Base-by-base conservation (phyloP, 2,888 invertebrate genomes). In the Bembecia ichneumoniformis region DNA sequence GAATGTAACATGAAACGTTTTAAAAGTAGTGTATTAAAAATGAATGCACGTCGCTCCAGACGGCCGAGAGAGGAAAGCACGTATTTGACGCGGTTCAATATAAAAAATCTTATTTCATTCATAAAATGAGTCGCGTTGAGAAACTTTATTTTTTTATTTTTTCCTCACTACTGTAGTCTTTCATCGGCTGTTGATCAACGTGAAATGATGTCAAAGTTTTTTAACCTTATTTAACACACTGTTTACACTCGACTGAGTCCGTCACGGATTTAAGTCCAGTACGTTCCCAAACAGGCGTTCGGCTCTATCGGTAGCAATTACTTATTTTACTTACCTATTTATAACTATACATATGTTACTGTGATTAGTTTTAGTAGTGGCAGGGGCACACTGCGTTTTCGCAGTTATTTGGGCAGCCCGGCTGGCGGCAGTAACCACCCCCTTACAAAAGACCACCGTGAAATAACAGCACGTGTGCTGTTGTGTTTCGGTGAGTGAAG, bases 21-120 rank as follows among this genome's bases (percentile, higher is more conserved):
- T 40, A 40, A 14, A 40, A 40, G 13, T 40, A 65, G 66, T 58
- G 54, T 63, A 71, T 71, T 62, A 69, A 80, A 81, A 84, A 84
- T 81, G 83, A 82, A 82, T 82, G 82, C 82, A 84, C 84, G 82
- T 81, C 76, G 71, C 62, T 58, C 64, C 70, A 71, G 70, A 72
- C 71, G 64, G 62, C 60, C 66, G 68, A 63, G 76, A 78, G 75
- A 86, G 84, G 84, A 83, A 84, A 82, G 81, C 86, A 87, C 86
- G 86, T 87, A 86, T 84, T 82, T 73, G 82, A 71, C 81, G 77
- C 81, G 81, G 82, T 80, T 69, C 75, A 64, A 66, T 66, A 63
- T 71, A 82, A 79, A 77, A 84, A 84, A 79, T 71, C 74, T 81
- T 83, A 84, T 86, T 86, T 83, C 86, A 87, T 87, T 87, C 86